These are phyloP conservation scores for Alosa alosa DNA, from an alignment of 2,113 vertebrate species.

Conservation along the genomic window DNA sequence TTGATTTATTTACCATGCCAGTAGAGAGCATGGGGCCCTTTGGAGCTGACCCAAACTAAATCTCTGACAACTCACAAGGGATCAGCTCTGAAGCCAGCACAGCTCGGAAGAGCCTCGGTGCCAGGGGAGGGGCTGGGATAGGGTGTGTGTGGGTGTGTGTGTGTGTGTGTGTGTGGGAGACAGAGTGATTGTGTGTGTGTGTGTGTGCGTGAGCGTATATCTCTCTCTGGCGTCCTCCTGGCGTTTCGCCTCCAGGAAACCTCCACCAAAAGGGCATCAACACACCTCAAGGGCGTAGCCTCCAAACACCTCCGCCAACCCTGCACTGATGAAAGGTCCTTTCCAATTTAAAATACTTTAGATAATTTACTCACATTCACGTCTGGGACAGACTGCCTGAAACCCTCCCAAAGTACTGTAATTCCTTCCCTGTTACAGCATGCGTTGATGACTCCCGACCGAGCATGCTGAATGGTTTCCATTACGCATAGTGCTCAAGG, in stretches of 20 bases:
- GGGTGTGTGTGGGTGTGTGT: not conserved
- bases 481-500: conserved; percentile 20
- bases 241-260: not conserved
- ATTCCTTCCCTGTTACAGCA: conserved; percentile 20
- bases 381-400: not conserved
- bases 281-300: not conserved
- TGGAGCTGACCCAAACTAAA: conserved; percentile 44
- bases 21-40: conserved; percentile 21
- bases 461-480: not conserved
- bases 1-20: conserved; percentile 44
- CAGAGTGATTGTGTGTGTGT: not conserved
- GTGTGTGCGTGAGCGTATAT: conserved; percentile 9
- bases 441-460: conserved; percentile 11
- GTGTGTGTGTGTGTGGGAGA: not conserved
- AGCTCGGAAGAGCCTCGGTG: not conserved
- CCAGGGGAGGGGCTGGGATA: conserved; percentile 6
- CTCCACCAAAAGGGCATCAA: not conserved
- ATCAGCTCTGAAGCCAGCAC: conserved; percentile 29
- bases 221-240: not conserved
- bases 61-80: conserved; percentile 33
- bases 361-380: not conserved
- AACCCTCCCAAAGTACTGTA: not conserved
- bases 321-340: not conserved
- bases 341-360: not conserved
- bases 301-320: not conserved